phyloP scores from a whole-genome alignment of 2,797 vertebrate species.

The Sphaeramia orbicularis region DNA sequence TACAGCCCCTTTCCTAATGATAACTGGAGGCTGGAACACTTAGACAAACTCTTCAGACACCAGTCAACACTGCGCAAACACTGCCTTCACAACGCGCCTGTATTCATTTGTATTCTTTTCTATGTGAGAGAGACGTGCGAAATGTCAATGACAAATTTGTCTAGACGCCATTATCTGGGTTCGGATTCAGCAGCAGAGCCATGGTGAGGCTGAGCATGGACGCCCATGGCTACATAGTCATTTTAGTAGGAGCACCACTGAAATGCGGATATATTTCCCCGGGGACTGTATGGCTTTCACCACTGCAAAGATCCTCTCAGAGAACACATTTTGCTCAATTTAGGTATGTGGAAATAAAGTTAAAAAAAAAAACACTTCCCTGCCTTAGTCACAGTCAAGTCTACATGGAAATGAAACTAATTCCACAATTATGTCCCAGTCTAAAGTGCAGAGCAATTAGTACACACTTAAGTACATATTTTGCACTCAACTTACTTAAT shows the following conservation, averaged over 20 bases:
- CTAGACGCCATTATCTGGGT: slow-evolving; percentile 60
- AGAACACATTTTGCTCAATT: slow-evolving; percentile 63
- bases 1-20: slow-evolving; percentile 41
- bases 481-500: slow-evolving; percentile 4
- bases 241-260: slow-evolving; percentile 38
- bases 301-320: slow-evolving; percentile 42
- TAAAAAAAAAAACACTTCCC: slow-evolving; percentile 17
- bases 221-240: slow-evolving; percentile 42
- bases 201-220: slow-evolving; percentile 17
- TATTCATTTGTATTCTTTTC: slow-evolving; percentile 61
- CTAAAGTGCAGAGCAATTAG: slow-evolving; percentile 48
- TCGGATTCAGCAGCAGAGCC: slow-evolving; percentile 46
- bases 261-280: slow-evolving; percentile 64
- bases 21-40: slow-evolving; percentile 30
- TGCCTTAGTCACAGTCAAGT: slow-evolving; percentile 41
- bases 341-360: slow-evolving; percentile 36
- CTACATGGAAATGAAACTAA: slow-evolving; percentile 40
- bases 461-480: slow-evolving; percentile 4
- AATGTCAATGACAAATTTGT: slow-evolving; percentile 67
- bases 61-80: neutral
- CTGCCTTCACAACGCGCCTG: slow-evolving; percentile 2
- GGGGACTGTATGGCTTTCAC: slow-evolving; percentile 36
- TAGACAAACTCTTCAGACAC: slow-evolving; percentile 37
- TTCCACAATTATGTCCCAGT: slow-evolving; percentile 30
- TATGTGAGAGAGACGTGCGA: slow-evolving; percentile 48